Evolutionary conservation across 2,113 vertebrate genomes (phyloP).

Genomic region (Micronycteris hirsuta): DNA sequence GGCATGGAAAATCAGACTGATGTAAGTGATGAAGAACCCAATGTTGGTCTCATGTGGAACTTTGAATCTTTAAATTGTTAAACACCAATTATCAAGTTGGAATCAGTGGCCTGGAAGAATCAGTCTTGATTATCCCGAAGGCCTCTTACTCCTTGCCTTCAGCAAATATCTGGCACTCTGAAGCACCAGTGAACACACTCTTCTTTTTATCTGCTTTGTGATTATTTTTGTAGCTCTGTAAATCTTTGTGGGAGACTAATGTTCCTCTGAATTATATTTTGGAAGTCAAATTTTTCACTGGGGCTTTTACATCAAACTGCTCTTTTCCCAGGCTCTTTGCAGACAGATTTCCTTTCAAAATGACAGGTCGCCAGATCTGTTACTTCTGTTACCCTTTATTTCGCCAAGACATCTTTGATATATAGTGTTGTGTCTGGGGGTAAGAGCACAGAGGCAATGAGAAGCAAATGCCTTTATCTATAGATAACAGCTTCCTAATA

Average conservation of each 20-base stretch:
- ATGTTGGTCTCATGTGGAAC: slow-evolving; percentile 11
- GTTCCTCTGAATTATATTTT: slow-evolving; percentile 29
- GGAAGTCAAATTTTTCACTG: slow-evolving; percentile 35
- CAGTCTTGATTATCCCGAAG: neutral
- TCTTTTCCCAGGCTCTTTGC: slow-evolving; percentile 26
- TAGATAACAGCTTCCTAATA: slow-evolving; percentile 49
- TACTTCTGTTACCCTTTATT: slow-evolving; percentile 36
- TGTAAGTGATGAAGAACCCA: neutral
- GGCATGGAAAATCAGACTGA: slow-evolving; percentile 36
- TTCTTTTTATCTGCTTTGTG: slow-evolving; percentile 4
- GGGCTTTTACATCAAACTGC: slow-evolving; percentile 30
- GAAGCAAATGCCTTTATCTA: slow-evolving; percentile 34
- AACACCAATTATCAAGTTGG: neutral
- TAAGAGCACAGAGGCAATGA: slow-evolving; percentile 6
- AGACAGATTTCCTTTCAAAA: slow-evolving; percentile 47
- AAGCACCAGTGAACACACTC: neutral
- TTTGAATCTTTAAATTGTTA: slow-evolving; percentile 30
- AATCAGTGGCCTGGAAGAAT: slow-evolving; percentile 23
- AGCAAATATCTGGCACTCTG: neutral
- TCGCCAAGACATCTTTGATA: slow-evolving; percentile 37
- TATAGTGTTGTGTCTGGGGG: slow-evolving; percentile 26
- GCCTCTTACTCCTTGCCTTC: neutral
- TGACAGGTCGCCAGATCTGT: neutral
- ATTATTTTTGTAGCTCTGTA: slow-evolving; percentile 40
- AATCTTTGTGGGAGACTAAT: slow-evolving; percentile 10